phyloP scores from a whole-genome alignment of 2,797 vertebrate species.

The Neostethus bicornis region DNA sequence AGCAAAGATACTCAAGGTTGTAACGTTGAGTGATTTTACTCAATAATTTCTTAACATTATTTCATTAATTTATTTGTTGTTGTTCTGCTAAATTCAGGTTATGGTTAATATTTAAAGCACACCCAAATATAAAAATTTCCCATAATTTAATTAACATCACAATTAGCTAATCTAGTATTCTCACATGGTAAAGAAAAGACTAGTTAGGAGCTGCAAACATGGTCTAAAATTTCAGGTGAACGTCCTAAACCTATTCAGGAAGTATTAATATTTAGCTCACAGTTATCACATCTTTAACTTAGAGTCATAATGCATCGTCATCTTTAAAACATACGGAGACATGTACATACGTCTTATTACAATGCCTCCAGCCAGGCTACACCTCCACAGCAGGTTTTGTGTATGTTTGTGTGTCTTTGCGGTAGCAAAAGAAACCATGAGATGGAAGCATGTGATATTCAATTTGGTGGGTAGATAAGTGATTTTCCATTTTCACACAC shows the following conservation, averaged over 20 bases:
- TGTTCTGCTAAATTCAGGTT: too few species aligned
- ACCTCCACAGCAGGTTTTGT: conserved; percentile 9
- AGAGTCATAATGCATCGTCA: not conserved
- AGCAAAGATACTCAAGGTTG: too few species aligned
- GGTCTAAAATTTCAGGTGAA: not conserved
- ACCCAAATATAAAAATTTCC: too few species aligned
- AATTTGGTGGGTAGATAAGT: conserved; percentile 45
- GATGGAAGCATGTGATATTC: conserved; percentile 66
- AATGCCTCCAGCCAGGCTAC: conserved; percentile 8
- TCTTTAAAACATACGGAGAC: conserved; percentile 3
- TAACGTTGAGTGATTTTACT: not conserved
- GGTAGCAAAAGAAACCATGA: conserved; percentile 43
- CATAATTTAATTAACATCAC: too few species aligned
- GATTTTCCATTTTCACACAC: conserved; percentile 27
- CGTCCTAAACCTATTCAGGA: not conserved
- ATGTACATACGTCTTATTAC: conserved; percentile 2
- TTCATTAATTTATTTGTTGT: not conserved
- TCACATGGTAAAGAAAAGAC: too few species aligned
- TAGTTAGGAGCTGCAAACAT: not conserved
- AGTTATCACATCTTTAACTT: not conserved
- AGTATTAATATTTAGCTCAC: not conserved
- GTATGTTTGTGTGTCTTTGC: conserved; percentile 19
- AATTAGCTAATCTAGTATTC: too few species aligned
- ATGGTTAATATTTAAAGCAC: too few species aligned
- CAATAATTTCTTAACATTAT: not conserved